These are phyloP conservation scores for Pomacea maculata DNA, from an alignment of 1,140 invertebrate species.

Conservation along the genomic window DNA sequence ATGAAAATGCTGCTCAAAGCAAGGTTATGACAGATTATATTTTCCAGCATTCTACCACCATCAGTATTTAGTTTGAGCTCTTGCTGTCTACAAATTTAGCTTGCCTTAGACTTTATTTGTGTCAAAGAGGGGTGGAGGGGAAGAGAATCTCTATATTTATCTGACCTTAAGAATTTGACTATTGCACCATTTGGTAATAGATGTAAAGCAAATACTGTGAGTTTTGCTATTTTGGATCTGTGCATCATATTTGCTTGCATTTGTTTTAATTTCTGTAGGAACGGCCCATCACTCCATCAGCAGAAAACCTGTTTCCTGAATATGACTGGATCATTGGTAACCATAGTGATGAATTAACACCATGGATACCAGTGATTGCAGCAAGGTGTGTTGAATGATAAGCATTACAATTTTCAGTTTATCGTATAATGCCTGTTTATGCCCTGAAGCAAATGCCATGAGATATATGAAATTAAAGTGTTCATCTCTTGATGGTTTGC, in stretches of 20 bases:
- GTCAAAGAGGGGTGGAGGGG: too few relatives aligned
- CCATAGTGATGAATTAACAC: slow-evolving; percentile 97
- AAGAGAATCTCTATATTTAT: too few relatives aligned
- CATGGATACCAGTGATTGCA: slow-evolving; percentile 96
- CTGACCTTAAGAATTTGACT: too few relatives aligned
- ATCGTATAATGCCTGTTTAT: not conserved
- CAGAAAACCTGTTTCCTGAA: slow-evolving; percentile 75
- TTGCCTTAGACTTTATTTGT: too few relatives aligned
- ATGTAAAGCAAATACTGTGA: too few relatives aligned
- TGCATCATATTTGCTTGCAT: not conserved
- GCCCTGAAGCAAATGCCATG: not conserved
- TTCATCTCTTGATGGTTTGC: not conserved
- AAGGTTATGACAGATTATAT: too few relatives aligned
- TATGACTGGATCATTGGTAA: slow-evolving; percentile 97
- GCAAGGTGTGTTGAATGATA: slow-evolving; percentile 66
- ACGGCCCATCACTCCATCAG: slow-evolving; percentile 76
- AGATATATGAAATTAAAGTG: not conserved
- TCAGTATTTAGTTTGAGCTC: too few relatives aligned
- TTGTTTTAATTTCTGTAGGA: slow-evolving; percentile 51
- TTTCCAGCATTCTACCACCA: too few relatives aligned
- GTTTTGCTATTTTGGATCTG: too few relatives aligned
- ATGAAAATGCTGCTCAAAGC: too few relatives aligned
- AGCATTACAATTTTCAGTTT: slow-evolving; percentile 1
- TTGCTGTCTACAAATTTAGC: too few relatives aligned
- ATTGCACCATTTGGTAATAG: too few relatives aligned